These are phyloP conservation scores for Nicator chloris DNA, from an alignment of 2,113 vertebrate genomes.

Conservation along the genomic window DNA sequence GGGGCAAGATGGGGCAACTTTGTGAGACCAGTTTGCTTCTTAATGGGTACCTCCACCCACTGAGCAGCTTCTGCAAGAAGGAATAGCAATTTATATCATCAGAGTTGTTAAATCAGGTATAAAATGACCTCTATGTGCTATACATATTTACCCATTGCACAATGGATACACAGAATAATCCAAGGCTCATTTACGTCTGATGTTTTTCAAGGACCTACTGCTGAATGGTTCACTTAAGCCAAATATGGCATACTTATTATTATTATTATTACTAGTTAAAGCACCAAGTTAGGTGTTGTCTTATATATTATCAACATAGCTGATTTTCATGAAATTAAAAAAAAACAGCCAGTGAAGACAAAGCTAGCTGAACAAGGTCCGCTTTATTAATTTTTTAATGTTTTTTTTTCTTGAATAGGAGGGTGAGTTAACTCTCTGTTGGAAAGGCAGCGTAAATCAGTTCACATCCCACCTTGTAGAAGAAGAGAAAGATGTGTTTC, in stretches of 20 bases:
- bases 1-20: not conserved
- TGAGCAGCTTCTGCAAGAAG: not conserved
- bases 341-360: not conserved
- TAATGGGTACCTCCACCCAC: not conserved
- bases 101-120: not conserved
- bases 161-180: not conserved
- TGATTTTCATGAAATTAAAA: not conserved
- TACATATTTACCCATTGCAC: not conserved
- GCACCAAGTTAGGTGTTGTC: not conserved
- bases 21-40: not conserved
- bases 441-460: conserved; percentile 34
- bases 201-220: not conserved
- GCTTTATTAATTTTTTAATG: not conserved
- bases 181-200: not conserved
- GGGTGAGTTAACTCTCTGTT: not conserved
- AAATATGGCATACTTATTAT: not conserved
- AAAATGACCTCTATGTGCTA: not conserved
- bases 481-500: conserved; percentile 33
- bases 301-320: not conserved
- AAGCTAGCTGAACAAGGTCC: not conserved
- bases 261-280: not conserved
- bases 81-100: not conserved
- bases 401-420: not conserved
- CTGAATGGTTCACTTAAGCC: not conserved
- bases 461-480: not conserved